Evolutionary conservation across 1,140 invertebrate species (phyloP), one percentile per base, ranked within the genome.

Genomic region (Ips typographus): DNA sequence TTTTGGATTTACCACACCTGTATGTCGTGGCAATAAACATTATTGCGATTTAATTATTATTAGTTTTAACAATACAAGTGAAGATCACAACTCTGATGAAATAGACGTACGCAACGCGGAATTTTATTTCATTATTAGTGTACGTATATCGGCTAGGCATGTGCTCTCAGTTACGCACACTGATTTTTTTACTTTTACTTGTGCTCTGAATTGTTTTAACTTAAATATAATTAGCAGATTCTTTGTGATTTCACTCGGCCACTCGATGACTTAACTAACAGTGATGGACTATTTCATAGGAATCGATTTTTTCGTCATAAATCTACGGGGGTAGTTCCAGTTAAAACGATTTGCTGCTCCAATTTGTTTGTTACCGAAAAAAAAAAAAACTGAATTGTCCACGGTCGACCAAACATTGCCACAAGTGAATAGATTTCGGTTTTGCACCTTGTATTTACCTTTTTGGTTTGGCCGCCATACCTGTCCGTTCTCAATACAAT

Each of bases 121-220:
- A 22, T 22, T 22, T 22, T 22, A 22, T 22, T 22, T 22, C 22
- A 22, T 22, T 22, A 22, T 22, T 22, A 22, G 22, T 22, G 22
- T 22, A 22, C 22, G 22, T 22, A 22, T 22, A 22, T 22, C 22
- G 22, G 22, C 22, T 49, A 40, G 39, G 40, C 64, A 22, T 65
- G 41, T 74, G 62, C 37, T 39, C 72, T 75, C 65, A 65, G 73
- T 53, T 58, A 75, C 73, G 73, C 56, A 47, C 51, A 37, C 6
- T 75, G 73, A 71, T 66, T 76, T 65, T 47, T 65, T 73, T 72
- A 76, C 75, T 76, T 76, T 76, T 75, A 76, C 75, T 74, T 71
- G 69, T 71, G 74, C 66, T 76, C 72, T 73, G 70, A 73, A 73
- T 76, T 72, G 67, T 76, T 71, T 71, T 71, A 75, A 75, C 73